phyloP scores from a whole-genome alignment of 2,888 invertebrate genomes.

The Acronicta leporina region DNA sequence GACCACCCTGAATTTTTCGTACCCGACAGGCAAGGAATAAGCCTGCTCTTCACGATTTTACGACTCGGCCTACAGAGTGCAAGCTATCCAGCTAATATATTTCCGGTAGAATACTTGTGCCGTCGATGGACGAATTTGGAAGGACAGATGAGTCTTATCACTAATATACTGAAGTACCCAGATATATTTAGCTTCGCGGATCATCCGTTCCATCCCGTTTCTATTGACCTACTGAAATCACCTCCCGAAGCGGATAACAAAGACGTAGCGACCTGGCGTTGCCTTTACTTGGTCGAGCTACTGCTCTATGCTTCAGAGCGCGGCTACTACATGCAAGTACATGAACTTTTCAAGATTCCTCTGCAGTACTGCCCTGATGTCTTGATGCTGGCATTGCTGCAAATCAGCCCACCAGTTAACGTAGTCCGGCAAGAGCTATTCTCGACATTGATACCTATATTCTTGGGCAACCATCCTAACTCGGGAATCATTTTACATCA shows the following conservation, averaged over 20 bases:
- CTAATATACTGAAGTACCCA: slow-evolving; percentile 95
- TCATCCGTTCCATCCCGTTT: slow-evolving; percentile 95
- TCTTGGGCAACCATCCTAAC: slow-evolving; percentile 98
- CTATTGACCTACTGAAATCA: slow-evolving; percentile 96
- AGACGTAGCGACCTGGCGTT: slow-evolving; percentile 97
- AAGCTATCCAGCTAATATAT: slow-evolving; percentile 91
- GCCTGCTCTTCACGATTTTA: slow-evolving; percentile 94
- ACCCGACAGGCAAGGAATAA: slow-evolving; percentile 95
- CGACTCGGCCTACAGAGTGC: slow-evolving; percentile 94
- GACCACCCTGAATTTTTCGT: slow-evolving; percentile 97
- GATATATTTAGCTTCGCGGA: slow-evolving; percentile 98
- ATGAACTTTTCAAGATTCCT: slow-evolving; percentile 97
- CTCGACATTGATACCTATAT: slow-evolving; percentile 96
- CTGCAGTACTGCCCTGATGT: slow-evolving; percentile 98
- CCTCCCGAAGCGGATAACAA: slow-evolving; percentile 98
- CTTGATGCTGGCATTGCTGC: slow-evolving; percentile 95
- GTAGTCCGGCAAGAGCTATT: slow-evolving; percentile 95
- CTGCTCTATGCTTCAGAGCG: slow-evolving; percentile 96
- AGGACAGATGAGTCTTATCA: slow-evolving; percentile 96
- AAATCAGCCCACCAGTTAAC: slow-evolving; percentile 94
- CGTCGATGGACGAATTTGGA: slow-evolving; percentile 98
- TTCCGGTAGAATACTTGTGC: slow-evolving; percentile 97
- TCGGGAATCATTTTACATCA: slow-evolving; percentile 98
- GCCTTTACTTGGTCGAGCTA: slow-evolving; percentile 96
- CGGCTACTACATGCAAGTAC: slow-evolving; percentile 94